Conservation (phyloP, 2,888 invertebrate species). For the Amphiduros pacificus region DNA sequence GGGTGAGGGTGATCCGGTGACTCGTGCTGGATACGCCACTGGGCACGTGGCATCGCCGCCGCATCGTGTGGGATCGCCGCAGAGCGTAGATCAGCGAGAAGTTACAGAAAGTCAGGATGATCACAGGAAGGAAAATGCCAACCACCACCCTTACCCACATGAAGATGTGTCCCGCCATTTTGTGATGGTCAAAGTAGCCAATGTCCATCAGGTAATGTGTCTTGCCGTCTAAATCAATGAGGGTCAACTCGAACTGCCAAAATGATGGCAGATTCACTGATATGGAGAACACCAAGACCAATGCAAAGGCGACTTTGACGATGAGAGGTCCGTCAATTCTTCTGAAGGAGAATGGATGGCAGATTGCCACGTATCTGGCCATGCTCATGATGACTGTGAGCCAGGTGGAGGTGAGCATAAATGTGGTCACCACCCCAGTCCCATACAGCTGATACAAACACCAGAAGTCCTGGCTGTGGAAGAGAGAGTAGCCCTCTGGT, state of each 20-base stretch:
- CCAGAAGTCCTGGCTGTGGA: neutral
- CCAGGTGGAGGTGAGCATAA: slow-evolving; percentile 53
- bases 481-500: slow-evolving; percentile 17
- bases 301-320: slow-evolving; percentile 39
- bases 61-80: slow-evolving; percentile 19
- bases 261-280: slow-evolving; percentile 18
- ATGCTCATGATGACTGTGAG: slow-evolving; percentile 55
- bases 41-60: slow-evolving; percentile 8
- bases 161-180: slow-evolving; percentile 7
- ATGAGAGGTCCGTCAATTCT: slow-evolving; percentile 43
- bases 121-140: slow-evolving; percentile 50
- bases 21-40: slow-evolving; percentile 10
- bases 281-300: slow-evolving; percentile 12
- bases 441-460: slow-evolving; percentile 42
- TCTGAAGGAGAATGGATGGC: slow-evolving; percentile 50
- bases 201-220: slow-evolving; percentile 22
- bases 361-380: slow-evolving; percentile 51
- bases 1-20: slow-evolving; percentile 44
- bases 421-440: slow-evolving; percentile 46
- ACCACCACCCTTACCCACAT: slow-evolving; percentile 40
- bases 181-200: slow-evolving; percentile 17
- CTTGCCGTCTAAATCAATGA: neutral
- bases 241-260: slow-evolving; percentile 9
- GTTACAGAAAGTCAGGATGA: slow-evolving; percentile 51
- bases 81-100: slow-evolving; percentile 41